These are phyloP conservation scores for Phyllostomus discolor DNA, from an alignment of 2,113 vertebrate species.

Conservation along the genomic window DNA sequence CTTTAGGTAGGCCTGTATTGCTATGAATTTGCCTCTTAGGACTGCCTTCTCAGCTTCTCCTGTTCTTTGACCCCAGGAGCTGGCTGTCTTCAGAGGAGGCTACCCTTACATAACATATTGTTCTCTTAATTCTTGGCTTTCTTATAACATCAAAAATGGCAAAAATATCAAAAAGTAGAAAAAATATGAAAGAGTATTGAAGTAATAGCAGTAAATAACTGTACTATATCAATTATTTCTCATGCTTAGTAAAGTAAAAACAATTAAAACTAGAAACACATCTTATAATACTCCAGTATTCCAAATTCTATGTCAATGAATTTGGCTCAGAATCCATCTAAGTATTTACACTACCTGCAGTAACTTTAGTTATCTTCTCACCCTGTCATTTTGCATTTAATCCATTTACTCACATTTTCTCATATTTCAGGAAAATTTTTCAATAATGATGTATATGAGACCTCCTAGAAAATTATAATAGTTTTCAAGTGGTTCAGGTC, in stretches of 20 bases:
- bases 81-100: neutral
- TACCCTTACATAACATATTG: neutral
- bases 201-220: neutral
- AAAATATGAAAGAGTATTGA: neutral
- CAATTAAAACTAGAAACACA: neutral
- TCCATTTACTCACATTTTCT: neutral
- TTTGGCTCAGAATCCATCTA: neutral
- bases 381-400: neutral
- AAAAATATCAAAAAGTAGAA: neutral
- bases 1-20: no score
- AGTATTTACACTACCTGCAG: neutral
- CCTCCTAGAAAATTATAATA: neutral
- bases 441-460: neutral
- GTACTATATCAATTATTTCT: neutral
- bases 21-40: no score
- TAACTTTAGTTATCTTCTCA: neutral
- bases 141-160: neutral
- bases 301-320: neutral
- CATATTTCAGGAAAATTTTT: neutral
- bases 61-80: neutral
- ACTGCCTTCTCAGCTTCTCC: neutral
- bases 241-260: neutral
- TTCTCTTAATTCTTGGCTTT: neutral
- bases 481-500: neutral
- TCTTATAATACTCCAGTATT: neutral